Base-by-base conservation (phyloP, 2,113 vertebrate genomes). In the Tachycineta bicolor region DNA sequence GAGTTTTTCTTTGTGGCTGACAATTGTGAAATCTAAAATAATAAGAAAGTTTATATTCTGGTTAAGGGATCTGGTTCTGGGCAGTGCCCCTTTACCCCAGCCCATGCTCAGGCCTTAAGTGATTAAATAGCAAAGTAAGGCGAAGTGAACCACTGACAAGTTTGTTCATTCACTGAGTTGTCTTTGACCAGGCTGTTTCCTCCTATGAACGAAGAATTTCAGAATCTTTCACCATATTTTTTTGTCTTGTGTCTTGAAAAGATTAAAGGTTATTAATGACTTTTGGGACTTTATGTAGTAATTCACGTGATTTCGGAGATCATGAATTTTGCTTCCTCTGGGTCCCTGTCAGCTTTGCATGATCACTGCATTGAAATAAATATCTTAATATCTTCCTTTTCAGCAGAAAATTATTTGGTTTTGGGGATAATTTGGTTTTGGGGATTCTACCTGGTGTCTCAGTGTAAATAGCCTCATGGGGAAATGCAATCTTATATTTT, bases 81-180 rank as follows among this genome's bases (percentile, higher is more conserved):
- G 9, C 22, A 59, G 8, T 18, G 6, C 14, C 16, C 7, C 60
- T 78, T 85, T 71, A 31, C 25, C 41, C 17, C 23, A 53, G 31
- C 11, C 24, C 9, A 19, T 29, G 28, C 18, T 75, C 21, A 59
- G 20, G 5, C 2, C 24, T 63, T 11, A 2, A 53, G 73, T 37
- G 68, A 29, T 77, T 56, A 46, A 76, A 55, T 5, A 65, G 6
- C 4, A 69, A 6, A 5, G 10, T 21, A 56, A 56, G 24, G 8
- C 0, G 0, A 62, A 21, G 24, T 73, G 28, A 82, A 58, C 10
- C 25, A 26, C 8, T 59, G 14, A 43, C 4, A 47, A 77, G 6
- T 19, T 87, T 78, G 6, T 5, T 74, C 22, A 67, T 78, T 75
- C 24, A 62, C 33, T 6, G 75, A 41, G 3, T 44, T 58, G 3